Evolutionary conservation across 2,888 invertebrate species (phyloP).

Genomic region (Fragum fragum): DNA sequence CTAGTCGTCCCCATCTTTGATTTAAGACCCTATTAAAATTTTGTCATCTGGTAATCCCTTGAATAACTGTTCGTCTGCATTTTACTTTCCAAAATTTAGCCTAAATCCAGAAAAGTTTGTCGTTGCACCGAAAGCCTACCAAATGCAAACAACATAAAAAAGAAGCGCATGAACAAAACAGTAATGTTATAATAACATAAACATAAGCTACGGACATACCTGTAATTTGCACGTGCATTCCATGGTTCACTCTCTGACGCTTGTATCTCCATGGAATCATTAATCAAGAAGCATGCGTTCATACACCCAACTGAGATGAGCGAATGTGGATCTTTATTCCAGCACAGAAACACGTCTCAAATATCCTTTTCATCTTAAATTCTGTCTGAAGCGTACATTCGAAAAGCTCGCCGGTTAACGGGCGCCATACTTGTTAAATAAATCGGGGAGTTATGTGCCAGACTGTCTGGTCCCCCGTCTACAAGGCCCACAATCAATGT

Average conservation of each 20-base stretch:
- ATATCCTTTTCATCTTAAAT: constrained; percentile 28
- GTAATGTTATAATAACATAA: too few species aligned
- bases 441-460: constrained; percentile 56
- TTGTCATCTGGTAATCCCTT: too few species aligned
- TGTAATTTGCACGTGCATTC: not conserved
- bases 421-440: constrained; percentile 26
- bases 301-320: not conserved
- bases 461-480: constrained; percentile 26
- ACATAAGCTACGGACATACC: not conserved
- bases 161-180: too few species aligned
- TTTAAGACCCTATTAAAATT: too few species aligned
- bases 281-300: not conserved
- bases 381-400: constrained; percentile 28
- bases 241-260: not conserved
- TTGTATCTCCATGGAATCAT: not conserved
- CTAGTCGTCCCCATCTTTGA: too few species aligned
- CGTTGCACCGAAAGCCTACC: too few species aligned
- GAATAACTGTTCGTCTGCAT: too few species aligned
- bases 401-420: constrained; percentile 15
- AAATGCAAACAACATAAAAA: too few species aligned
- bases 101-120: too few species aligned
- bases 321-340: not conserved
- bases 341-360: not conserved
- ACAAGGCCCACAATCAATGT: constrained; percentile 32
- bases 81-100: too few species aligned